Evolutionary conservation across 1,140 invertebrate species (phyloP).

Genomic region (Oedothorax gibbosus): DNA sequence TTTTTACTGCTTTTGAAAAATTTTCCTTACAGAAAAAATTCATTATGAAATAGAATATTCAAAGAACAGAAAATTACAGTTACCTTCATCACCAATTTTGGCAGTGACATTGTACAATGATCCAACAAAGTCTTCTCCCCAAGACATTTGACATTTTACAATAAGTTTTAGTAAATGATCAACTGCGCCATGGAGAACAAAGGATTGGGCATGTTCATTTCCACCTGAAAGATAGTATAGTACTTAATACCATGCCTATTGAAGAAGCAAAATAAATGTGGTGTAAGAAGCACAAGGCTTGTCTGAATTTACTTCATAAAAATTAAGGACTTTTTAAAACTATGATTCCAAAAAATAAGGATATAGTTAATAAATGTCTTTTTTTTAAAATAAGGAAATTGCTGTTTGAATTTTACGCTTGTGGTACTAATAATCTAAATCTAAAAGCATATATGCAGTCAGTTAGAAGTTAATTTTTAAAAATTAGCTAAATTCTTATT

Average conservation of each 20-base stretch:
- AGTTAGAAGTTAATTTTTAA: too few relatives aligned
- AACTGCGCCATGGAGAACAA: conserved; percentile 39
- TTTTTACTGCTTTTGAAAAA: background rate
- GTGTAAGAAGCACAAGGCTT: background rate
- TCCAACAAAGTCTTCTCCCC: conserved; percentile 51
- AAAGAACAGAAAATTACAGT: background rate
- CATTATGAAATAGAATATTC: background rate
- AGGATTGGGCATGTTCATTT: conserved; percentile 40
- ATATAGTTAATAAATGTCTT: too few relatives aligned
- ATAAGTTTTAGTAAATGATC: conserved; percentile 53
- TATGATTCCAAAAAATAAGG: too few relatives aligned
- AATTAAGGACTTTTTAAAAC: background rate
- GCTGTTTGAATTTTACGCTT: too few relatives aligned
- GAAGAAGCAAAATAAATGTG: too few relatives aligned
- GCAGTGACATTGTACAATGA: conserved; percentile 46
- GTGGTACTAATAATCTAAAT: too few relatives aligned
- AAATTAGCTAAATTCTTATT: too few relatives aligned
- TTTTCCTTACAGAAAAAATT: background rate
- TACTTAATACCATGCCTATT: too few relatives aligned
- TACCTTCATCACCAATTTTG: conserved; percentile 56
- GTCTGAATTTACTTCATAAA: background rate
- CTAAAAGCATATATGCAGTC: too few relatives aligned
- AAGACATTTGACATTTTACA: conserved; percentile 51
- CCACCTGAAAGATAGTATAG: background rate
- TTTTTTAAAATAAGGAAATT: too few relatives aligned